phyloP scores from a whole-genome alignment of 2,888 invertebrate genomes.

The Tuta absoluta region DNA sequence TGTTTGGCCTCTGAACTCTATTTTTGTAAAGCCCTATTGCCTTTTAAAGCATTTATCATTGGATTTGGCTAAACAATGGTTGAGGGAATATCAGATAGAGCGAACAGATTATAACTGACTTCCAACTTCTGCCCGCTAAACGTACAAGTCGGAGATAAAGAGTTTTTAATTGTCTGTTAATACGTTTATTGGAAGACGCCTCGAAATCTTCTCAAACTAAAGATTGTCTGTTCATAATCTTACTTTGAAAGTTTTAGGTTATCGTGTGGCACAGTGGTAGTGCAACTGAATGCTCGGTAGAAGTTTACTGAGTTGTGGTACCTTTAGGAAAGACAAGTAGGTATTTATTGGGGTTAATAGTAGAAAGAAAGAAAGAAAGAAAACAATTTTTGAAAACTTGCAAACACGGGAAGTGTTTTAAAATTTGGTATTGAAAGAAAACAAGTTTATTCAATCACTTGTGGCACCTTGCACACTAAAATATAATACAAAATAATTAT shows the following conservation, averaged over 20 bases:
- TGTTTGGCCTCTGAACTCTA: not conserved
- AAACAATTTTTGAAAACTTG: too few species aligned
- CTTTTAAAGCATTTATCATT: constrained; percentile 32
- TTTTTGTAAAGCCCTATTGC: not conserved
- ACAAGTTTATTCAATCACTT: too few species aligned
- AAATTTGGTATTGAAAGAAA: too few species aligned
- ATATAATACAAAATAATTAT: too few species aligned
- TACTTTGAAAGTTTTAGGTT: constrained; percentile 3
- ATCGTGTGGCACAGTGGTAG: too few species aligned
- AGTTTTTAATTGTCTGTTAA: constrained; percentile 25
- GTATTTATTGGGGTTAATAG: constrained; percentile 27
- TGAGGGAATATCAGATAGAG: constrained; percentile 44
- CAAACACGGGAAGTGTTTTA: too few species aligned
- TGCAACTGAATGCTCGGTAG: too few species aligned
- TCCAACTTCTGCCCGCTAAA: constrained; percentile 45
- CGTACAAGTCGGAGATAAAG: constrained; percentile 30
- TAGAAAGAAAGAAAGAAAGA: too few species aligned
- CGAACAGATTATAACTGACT: constrained; percentile 61
- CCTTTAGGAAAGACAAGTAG: constrained; percentile 29
- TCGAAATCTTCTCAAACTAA: not conserved
- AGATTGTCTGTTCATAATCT: constrained; percentile 8
- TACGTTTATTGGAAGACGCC: constrained; percentile 12
- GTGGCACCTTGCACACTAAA: too few species aligned
- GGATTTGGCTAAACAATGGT: constrained; percentile 45
- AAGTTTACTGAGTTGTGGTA: constrained; percentile 34